Evolutionary conservation across 2,888 invertebrate species (phyloP).

Genomic region (Odontomyia ornata): DNA sequence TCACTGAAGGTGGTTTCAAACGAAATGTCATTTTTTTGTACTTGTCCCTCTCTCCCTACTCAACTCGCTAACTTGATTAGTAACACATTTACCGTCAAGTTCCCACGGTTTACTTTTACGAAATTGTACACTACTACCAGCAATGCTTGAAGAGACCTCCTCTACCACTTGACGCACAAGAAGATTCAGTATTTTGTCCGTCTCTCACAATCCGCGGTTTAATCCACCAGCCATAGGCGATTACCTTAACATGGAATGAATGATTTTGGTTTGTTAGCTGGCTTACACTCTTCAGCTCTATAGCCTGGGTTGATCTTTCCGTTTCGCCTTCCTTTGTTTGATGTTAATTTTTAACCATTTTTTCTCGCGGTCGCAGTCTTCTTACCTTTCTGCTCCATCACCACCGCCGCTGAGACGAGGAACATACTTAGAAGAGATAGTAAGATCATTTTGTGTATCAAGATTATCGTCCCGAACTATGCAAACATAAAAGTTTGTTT

Average conservation of each 20-base stretch:
- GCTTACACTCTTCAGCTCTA: not conserved
- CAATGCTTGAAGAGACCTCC: not conserved
- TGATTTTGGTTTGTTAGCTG: not conserved
- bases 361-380: too few species aligned
- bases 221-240: not conserved
- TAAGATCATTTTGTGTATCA: constrained; percentile 7
- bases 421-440: not conserved
- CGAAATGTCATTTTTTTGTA: constrained; percentile 27
- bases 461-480: constrained; percentile 13
- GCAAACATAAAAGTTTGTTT: not conserved
- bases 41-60: not conserved
- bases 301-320: not conserved
- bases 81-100: constrained; percentile 31
- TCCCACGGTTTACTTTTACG: constrained; percentile 48
- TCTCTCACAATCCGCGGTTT: not conserved
- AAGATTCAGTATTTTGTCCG: constrained; percentile 8
- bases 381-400: not conserved
- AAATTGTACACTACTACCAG: constrained; percentile 33
- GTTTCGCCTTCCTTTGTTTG: constrained; percentile 21
- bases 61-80: constrained; percentile 25
- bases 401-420: not conserved
- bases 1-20: not conserved
- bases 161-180: constrained; percentile 35
- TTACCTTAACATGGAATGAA: not conserved
- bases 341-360: constrained; percentile 11